These are phyloP conservation scores for Melanotaenia parkinsoni DNA, from an alignment of 2,797 vertebrate species.

Conservation along the genomic window DNA sequence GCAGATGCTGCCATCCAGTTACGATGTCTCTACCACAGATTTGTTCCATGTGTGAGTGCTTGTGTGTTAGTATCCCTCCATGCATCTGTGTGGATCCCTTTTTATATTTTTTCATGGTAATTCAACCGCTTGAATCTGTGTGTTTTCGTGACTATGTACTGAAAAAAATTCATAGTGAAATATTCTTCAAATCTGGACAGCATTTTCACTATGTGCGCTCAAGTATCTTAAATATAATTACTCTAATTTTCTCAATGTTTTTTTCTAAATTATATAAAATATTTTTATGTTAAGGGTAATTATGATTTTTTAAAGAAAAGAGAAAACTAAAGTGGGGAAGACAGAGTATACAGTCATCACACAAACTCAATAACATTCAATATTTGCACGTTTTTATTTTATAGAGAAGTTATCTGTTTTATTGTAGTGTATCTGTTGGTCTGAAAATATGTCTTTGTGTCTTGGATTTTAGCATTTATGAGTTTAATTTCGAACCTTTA, in stretches of 20 bases:
- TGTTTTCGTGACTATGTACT: slow-evolving; percentile 1
- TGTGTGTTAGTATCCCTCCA: slow-evolving; percentile 17
- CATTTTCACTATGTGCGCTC: not conserved
- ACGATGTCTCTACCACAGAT: slow-evolving; percentile 56
- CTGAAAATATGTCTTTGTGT: too few relatives aligned
- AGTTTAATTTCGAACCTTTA: too few relatives aligned
- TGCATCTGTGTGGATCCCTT: slow-evolving; percentile 2
- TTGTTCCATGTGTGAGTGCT: slow-evolving; percentile 17
- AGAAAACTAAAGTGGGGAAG: not conserved
- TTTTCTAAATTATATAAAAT: not conserved
- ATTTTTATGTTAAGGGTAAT: not conserved
- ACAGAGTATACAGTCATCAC: too few relatives aligned
- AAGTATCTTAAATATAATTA: not conserved
- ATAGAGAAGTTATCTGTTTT: not conserved
- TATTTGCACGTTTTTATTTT: too few relatives aligned
- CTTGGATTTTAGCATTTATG: too few relatives aligned
- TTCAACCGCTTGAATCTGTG: slow-evolving; percentile 1
- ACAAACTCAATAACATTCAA: too few relatives aligned
- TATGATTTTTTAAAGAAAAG: not conserved
- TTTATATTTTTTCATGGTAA: slow-evolving; percentile 1
- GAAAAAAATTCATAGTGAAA: too few relatives aligned
- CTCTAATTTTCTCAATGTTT: not conserved
- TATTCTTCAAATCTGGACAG: not conserved
- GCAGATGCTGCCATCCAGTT: slow-evolving; percentile 23
- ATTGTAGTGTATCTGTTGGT: not conserved